phyloP scores from a whole-genome alignment of 1,140 invertebrate species.

The Neotoxoptera formosana region DNA sequence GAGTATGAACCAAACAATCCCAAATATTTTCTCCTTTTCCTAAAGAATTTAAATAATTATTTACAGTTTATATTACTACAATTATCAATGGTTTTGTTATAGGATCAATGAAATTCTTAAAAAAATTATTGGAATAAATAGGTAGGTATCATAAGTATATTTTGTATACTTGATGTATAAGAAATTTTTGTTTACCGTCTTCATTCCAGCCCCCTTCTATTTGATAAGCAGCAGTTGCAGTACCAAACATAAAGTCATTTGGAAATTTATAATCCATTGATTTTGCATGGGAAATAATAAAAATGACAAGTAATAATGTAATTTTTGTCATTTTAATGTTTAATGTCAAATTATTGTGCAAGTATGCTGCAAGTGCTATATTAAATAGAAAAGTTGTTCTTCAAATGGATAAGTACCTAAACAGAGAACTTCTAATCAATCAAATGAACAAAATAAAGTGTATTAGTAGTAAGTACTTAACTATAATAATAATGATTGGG shows the following conservation, averaged over 20 bases:
- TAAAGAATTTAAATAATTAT: constrained; percentile 52
- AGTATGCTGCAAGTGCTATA: neutral
- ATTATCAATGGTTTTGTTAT: neutral
- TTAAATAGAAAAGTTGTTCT: neutral
- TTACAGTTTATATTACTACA: neutral
- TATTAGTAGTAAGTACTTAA: neutral
- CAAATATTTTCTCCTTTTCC: constrained; percentile 63
- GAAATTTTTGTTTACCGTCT: constrained; percentile 65
- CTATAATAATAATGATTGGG: too few species aligned
- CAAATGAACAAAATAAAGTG: neutral
- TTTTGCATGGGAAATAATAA: neutral
- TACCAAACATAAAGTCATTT: constrained; percentile 67
- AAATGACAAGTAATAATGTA: neutral
- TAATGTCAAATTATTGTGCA: neutral
- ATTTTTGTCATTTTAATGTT: neutral
- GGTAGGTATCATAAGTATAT: too few species aligned
- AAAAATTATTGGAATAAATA: too few species aligned
- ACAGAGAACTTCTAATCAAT: neutral
- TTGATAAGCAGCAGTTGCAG: constrained; percentile 70
- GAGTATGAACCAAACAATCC: constrained; percentile 62
- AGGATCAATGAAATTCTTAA: neutral
- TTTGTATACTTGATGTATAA: too few species aligned
- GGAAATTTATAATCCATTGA: constrained; percentile 63
- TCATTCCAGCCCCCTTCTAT: constrained; percentile 77
- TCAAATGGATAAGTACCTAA: neutral